phyloP scores from a whole-genome alignment of 2,888 invertebrate genomes.

The Torymus texanus region DNA sequence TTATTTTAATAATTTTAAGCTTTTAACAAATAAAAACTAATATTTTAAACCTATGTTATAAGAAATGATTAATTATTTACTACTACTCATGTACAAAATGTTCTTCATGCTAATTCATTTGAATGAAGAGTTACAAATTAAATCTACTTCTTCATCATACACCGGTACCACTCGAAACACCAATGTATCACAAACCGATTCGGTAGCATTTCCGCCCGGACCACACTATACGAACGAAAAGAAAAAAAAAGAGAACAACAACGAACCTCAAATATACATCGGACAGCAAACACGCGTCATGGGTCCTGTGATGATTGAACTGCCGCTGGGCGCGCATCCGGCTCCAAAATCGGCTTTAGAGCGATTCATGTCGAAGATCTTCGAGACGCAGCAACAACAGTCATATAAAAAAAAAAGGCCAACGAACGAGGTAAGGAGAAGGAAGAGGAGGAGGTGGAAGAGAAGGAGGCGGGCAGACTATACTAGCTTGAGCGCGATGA shows the following conservation, averaged over 20 bases:
- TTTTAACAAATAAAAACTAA: too few species aligned
- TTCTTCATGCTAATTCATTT: too few species aligned
- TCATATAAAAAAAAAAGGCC: conserved; percentile 10
- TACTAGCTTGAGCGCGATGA: conserved; percentile 19
- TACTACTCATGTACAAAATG: too few species aligned
- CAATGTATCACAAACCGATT: conserved; percentile 22
- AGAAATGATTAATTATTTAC: too few species aligned
- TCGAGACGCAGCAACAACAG: background rate
- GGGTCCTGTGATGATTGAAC: conserved; percentile 41
- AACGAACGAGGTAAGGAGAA: conserved; percentile 2
- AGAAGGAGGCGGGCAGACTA: conserved; percentile 6
- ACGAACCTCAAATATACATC: background rate
- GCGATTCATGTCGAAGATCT: conserved; percentile 40
- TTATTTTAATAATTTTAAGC: too few species aligned
- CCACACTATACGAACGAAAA: background rate
- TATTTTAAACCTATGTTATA: too few species aligned
- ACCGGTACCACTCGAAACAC: background rate
- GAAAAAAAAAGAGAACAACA: conserved; percentile 15
- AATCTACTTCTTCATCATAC: too few species aligned
- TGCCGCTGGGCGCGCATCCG: conserved; percentile 41
- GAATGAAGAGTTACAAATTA: too few species aligned
- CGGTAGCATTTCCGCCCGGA: conserved; percentile 25
- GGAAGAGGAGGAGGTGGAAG: background rate
- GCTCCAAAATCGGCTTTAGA: conserved; percentile 54
- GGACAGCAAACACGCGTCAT: background rate